Conservation (phyloP, 2,113 vertebrate species). For the Zosterops pallidus region DNA sequence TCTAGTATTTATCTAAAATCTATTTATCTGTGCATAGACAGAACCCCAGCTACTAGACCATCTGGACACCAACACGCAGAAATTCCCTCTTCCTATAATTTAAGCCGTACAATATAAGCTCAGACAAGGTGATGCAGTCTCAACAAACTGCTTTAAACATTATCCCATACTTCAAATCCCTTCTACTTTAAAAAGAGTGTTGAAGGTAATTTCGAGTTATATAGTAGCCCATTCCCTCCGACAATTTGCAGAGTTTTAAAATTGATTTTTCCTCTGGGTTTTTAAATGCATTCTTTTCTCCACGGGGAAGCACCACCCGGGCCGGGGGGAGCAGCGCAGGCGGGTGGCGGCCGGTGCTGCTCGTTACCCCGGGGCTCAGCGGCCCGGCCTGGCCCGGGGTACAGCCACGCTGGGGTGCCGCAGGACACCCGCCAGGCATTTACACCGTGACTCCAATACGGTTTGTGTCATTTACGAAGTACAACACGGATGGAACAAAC, state of each 20-base stretch:
- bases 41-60: neutral
- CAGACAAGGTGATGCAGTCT: neutral
- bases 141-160: neutral
- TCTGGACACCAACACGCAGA: neutral
- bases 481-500: neutral
- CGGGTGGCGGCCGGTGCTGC: fast-evolving
- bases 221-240: neutral
- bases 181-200: neutral
- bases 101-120: neutral
- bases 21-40: neutral
- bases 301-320: neutral
- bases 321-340: neutral
- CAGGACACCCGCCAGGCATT: no score
- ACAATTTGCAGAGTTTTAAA: neutral
- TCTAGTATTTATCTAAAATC: neutral
- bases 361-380: neutral
- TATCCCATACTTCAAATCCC: neutral
- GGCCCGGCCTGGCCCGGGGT: fast-evolving
- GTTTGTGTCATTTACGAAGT: fast-evolving
- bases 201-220: neutral
- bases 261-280: neutral
- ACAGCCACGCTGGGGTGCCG: fast-evolving
- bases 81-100: neutral
- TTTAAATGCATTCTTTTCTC: neutral
- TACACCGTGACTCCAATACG: fast-evolving